Percentiles rank a stretch among this genome's conserved stretches.
These are phyloP conservation scores for Penaeus japonicus DNA, from an alignment of 1,140 invertebrate genomes.

Conservation along the genomic window DNA sequence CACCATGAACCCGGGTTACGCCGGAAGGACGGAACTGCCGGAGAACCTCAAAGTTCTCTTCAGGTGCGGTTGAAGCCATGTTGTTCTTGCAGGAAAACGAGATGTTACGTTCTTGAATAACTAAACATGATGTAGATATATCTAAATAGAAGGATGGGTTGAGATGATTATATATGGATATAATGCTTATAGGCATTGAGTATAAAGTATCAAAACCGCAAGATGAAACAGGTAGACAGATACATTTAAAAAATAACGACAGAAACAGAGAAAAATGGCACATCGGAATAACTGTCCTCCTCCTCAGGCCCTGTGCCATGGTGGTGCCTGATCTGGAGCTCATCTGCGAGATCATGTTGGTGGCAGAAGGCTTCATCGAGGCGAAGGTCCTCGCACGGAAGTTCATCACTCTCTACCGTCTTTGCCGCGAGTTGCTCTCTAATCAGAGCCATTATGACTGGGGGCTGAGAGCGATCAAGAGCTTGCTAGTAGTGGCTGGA, in stretches of 20 bases:
- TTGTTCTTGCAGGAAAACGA: not conserved
- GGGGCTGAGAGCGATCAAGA: slow-evolving; percentile 95
- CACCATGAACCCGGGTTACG: slow-evolving; percentile 98
- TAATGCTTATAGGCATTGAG: too few relatives aligned
- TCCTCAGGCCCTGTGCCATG: slow-evolving; percentile 91
- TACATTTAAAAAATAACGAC: too few relatives aligned
- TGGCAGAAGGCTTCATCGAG: slow-evolving; percentile 96
- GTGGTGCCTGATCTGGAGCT: slow-evolving; percentile 97
- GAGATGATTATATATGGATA: too few relatives aligned
- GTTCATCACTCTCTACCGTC: slow-evolving; percentile 94
- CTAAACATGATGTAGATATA: too few relatives aligned
- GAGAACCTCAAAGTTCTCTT: slow-evolving; percentile 91
- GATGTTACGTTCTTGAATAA: too few relatives aligned
- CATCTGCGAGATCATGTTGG: slow-evolving; percentile 98
- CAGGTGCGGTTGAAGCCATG: slow-evolving; percentile 65
- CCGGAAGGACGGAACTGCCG: slow-evolving; percentile 89
- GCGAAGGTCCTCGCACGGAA: slow-evolving; percentile 91
- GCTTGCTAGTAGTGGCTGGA: slow-evolving; percentile 93
- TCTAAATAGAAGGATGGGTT: too few relatives aligned
- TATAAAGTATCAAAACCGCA: too few relatives aligned
- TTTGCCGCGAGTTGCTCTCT: slow-evolving; percentile 93
- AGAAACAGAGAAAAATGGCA: not conserved
- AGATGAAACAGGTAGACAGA: too few relatives aligned
- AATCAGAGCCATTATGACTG: slow-evolving; percentile 99
- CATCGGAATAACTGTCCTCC: slow-evolving; percentile 60